Base-by-base conservation (phyloP, 2,888 invertebrate genomes). In the Cheilosia soror region DNA sequence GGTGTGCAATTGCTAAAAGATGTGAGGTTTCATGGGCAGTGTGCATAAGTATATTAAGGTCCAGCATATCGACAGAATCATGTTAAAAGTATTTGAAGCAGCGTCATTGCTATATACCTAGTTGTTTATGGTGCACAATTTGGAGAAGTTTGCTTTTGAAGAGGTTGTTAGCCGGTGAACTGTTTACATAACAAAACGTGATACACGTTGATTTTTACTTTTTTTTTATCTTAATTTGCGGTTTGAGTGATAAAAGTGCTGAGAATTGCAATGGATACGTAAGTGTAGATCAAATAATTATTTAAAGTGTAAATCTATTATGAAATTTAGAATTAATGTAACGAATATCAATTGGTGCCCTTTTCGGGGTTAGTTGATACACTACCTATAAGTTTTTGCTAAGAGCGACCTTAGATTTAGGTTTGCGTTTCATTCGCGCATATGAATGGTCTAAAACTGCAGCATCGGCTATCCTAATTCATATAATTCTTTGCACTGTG, bases 131-230 rank as follows among this genome's bases (percentile, higher is more conserved):
- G 31, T 60, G 27, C 20, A 49, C 20, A 15, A 49, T 11, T 60
- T 42, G 4, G 31, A 47, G 25, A 47, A 75, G 65, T 62, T 33
- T 55, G 33, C 27, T 27, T 29, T 9, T 40, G 29, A 31, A 66
- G 40, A 66, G 40, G 29, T n/a, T 42, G 40, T n/a, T 40, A 29
- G 49, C 57, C 65, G 47, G 57, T 37, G 31, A 29, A 31, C 5
- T 20, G 75, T 75, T 65, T 57, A 66, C 49, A 66, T 76, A 49
- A 66, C 20, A n/a, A 58, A 37, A 66, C 66, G 76, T 66, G 76
- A 49, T 31, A 55, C 25, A 4, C 37, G 58, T 2, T 33, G 9
- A 15, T 68, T 42, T 5, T 25, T 15, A n/a, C n/a, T 0, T 47
- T 60, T 20, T 15, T 7, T 20, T 15, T 7, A 29, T 44, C 2